Conservation (phyloP, 2,113 vertebrate genomes). For the Rhizomys pruinosus region DNA sequence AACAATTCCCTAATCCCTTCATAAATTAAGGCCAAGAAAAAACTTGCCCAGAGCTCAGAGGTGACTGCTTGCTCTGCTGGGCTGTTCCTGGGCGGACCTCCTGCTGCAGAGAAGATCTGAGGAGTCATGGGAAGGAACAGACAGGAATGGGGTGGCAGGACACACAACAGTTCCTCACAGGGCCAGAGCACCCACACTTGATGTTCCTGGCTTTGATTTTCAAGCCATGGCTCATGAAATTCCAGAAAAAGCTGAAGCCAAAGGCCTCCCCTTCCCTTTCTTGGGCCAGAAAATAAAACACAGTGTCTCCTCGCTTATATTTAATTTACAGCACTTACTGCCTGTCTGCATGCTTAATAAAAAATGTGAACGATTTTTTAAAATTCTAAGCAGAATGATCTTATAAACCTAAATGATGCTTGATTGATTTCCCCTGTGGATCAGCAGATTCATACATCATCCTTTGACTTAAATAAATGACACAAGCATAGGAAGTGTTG, state of each 20-base stretch:
- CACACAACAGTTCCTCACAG: not conserved
- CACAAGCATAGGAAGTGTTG: not conserved
- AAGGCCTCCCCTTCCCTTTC: not conserved
- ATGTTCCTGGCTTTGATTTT: not conserved
- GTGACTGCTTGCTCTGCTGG: not conserved
- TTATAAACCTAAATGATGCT: not conserved
- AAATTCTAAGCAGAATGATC: not conserved
- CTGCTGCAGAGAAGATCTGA: not conserved
- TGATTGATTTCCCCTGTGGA: not conserved
- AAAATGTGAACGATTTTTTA: not conserved
- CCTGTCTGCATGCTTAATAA: not conserved
- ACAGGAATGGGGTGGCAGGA: not conserved
- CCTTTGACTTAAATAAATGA: not conserved
- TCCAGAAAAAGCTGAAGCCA: not conserved
- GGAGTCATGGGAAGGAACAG: not conserved
- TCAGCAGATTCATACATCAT: not conserved
- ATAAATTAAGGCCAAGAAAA: slow-evolving; percentile 68
- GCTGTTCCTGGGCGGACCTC: slow-evolving; percentile 33
- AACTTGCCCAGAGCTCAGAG: slow-evolving; percentile 17
- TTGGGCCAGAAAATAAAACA: not conserved
- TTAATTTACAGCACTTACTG: not conserved
- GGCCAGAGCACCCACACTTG: not conserved
- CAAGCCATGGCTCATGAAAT: not conserved
- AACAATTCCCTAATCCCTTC: slow-evolving; percentile 73
- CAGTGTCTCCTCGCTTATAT: not conserved